Base-by-base conservation (phyloP, 2,888 invertebrate species). In the Folsomia manolachei region DNA sequence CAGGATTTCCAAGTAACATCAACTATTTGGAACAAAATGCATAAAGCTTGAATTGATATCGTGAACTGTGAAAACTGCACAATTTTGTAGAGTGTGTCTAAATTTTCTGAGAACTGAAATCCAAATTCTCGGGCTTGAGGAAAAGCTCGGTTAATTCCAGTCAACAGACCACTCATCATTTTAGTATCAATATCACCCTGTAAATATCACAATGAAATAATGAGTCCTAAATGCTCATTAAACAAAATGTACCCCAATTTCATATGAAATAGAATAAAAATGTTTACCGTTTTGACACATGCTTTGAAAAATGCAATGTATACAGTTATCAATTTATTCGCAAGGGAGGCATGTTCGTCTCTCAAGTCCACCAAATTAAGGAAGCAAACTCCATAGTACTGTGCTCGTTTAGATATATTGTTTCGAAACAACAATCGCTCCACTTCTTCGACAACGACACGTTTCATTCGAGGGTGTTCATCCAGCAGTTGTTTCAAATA, bases 251-350 rank as follows among this genome's bases (percentile, higher is more conserved):
- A n/a, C n/a, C n/a, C n/a, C n/a, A n/a, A 51, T 1, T 64, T 25
- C 2, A 64, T 25, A 1, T 27, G 26, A 7, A 11, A 24, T 24
- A 63, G 25, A n/a, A n/a, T n/a, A n/a, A n/a, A n/a, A n/a, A n/a
- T n/a, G n/a, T n/a, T 80, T 81, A 90, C 90, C 86, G 89, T 90
- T 83, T 95, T 94, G 2, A 95, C 89, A 71, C 91, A 90, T 65
- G 94, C 92, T 85, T 95, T 96, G 86, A 99, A 99, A 83, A 98
- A 94, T 0, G 94, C 90, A 83, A 99, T 95, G 84, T 98, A 99
- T 66, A 98, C 91, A 77, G 91, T 88, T 62, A 99, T 92, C 39
- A 99, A 86, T 80, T 89, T 91, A 79, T 90, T 89, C 0, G 97
- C 95, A 19, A 96, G 87, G 64, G 89, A 87, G 1, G 86, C 85